Conservation (phyloP, 2,113 vertebrate genomes). For the Indicator indicator region DNA sequence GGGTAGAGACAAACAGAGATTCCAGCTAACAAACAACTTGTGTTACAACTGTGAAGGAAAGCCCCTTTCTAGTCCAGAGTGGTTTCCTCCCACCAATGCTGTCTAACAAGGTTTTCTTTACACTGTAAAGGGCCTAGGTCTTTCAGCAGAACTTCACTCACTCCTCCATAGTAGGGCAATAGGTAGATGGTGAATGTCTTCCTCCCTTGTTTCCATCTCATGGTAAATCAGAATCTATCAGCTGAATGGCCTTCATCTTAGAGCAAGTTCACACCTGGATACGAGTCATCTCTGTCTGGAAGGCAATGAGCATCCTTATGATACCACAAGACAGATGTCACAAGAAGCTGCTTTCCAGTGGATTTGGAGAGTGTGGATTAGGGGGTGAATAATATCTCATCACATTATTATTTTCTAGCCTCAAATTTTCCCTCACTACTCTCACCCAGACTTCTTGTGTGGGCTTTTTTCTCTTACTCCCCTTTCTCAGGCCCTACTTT, state of each 20-base stretch:
- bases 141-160: not conserved
- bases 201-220: not conserved
- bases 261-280: not conserved
- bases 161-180: not conserved
- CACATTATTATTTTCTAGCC: not conserved
- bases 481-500: not conserved
- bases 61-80: not conserved
- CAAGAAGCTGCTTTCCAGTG: not conserved
- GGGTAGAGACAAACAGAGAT: not conserved
- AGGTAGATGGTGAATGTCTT: not conserved
- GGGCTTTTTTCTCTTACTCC: not conserved
- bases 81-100: not conserved
- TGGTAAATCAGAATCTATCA: not conserved
- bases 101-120: not conserved
- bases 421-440: not conserved
- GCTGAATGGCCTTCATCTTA: not conserved
- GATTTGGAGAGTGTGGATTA: not conserved
- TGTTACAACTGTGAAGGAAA: not conserved
- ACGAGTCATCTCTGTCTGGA: not conserved
- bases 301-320: not conserved
- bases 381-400: not conserved
- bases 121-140: not conserved
- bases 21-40: slow-evolving; percentile 16
- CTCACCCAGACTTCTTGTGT: not conserved
- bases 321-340: not conserved